Percentiles rank a stretch among this genome's conserved stretches.
These are phyloP conservation scores for Orchesella cincta DNA, from an alignment of 1,140 invertebrate species.

Conservation along the genomic window DNA sequence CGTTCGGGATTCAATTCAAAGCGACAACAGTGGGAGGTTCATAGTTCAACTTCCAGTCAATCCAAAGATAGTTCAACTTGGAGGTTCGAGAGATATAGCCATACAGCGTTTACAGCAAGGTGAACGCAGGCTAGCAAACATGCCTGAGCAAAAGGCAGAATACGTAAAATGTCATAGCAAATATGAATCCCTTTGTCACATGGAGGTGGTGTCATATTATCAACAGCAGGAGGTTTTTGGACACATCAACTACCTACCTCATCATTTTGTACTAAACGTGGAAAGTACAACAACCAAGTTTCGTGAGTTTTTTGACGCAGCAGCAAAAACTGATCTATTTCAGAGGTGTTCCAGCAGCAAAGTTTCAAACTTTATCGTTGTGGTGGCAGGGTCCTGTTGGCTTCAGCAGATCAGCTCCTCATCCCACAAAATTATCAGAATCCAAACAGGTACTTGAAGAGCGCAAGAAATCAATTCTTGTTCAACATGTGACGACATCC, in stretches of 20 bases:
- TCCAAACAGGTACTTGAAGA: too few relatives aligned
- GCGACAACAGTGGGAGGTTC: constrained; percentile 48
- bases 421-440: too few relatives aligned
- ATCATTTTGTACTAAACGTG: constrained; percentile 45
- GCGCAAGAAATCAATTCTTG: too few relatives aligned
- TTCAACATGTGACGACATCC: too few relatives aligned
- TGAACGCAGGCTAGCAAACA: constrained; percentile 44
- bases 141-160: constrained; percentile 40
- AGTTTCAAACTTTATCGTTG: too few relatives aligned
- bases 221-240: constrained; percentile 34
- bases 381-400: too few relatives aligned
- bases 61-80: constrained; percentile 26
- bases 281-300: constrained; percentile 41
- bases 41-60: constrained; percentile 50
- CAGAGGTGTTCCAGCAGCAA: too few relatives aligned
- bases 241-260: constrained; percentile 45
- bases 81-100: constrained; percentile 43
- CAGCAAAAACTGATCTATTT: constrained; percentile 38
- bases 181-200: constrained; percentile 50
- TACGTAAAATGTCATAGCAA: constrained; percentile 53
- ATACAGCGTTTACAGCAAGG: constrained; percentile 45
- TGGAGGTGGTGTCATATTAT: constrained; percentile 40
- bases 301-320: constrained; percentile 49
- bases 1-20: constrained; percentile 42
- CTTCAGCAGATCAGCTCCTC: too few relatives aligned